A percentile compares a stretch with the other conserved stretches of the same genome.
phyloP scores from a whole-genome alignment of 1,140 invertebrate species.

The Aphidius ervi region DNA sequence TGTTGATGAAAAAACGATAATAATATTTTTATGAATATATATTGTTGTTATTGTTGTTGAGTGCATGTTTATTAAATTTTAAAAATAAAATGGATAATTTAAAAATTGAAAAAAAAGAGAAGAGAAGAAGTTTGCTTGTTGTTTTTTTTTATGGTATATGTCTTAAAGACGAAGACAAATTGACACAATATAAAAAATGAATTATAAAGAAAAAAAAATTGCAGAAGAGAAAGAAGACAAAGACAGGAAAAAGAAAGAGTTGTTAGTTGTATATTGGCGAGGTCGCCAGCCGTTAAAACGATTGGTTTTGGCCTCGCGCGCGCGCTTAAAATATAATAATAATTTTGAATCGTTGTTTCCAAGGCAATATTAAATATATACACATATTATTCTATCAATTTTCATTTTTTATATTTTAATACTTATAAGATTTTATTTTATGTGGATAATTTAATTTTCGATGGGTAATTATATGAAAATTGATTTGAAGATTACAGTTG shows the following conservation, averaged over 20 bases:
- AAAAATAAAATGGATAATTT: too few species aligned
- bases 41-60: too few species aligned
- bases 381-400: constrained; percentile 17
- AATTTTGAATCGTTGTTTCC: constrained; percentile 10
- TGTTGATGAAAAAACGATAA: too few species aligned
- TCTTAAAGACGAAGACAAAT: not conserved
- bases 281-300: constrained; percentile 23
- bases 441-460: too few species aligned
- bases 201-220: constrained; percentile 7
- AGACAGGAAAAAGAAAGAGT: constrained; percentile 12
- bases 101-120: too few species aligned
- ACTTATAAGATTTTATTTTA: constrained; percentile 6
- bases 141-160: too few species aligned
- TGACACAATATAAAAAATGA: not conserved
- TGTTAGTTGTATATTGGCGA: constrained; percentile 6
- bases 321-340: too few species aligned
- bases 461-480: too few species aligned
- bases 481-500: too few species aligned
- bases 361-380: constrained; percentile 14
- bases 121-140: too few species aligned
- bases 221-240: not conserved
- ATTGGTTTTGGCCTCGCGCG: constrained; percentile 23
- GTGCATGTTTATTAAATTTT: too few species aligned
- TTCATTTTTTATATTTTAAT: constrained; percentile 19
- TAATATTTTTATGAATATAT: too few species aligned